phyloP scores from a whole-genome alignment of 2,888 invertebrate genomes.

The Hermaeophaga mercurialis region DNA sequence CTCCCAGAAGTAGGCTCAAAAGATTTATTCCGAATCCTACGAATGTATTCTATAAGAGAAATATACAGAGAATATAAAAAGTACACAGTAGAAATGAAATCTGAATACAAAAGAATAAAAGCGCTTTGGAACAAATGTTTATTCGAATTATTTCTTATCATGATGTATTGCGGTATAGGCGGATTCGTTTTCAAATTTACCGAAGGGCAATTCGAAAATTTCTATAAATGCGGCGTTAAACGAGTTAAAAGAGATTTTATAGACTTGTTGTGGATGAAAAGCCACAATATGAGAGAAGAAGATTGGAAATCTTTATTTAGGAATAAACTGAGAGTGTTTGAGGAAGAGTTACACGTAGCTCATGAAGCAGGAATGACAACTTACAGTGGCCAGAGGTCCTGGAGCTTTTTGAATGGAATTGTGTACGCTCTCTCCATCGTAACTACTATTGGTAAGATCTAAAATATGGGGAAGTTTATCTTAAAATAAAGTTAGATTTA shows the following conservation, averaged over 20 bases:
- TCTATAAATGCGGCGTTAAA: conserved; percentile 87
- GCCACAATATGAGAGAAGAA: conserved; percentile 82
- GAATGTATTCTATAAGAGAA: conserved; percentile 54
- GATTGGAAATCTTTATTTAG: conserved; percentile 90
- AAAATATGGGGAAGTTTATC: neutral
- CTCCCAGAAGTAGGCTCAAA: conserved; percentile 41
- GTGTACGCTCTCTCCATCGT: conserved; percentile 85
- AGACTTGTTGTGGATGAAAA: conserved; percentile 80
- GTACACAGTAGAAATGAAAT: conserved; percentile 64
- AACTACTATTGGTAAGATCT: conserved; percentile 82
- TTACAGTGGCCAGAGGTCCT: conserved; percentile 82
- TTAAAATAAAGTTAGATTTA: too few species aligned
- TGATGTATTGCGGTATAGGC: conserved; percentile 75
- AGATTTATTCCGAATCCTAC: conserved; percentile 44
- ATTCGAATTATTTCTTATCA: conserved; percentile 69
- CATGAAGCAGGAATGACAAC: conserved; percentile 84
- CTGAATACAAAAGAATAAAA: conserved; percentile 63
- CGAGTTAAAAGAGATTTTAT: conserved; percentile 85
- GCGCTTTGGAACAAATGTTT: conserved; percentile 70
- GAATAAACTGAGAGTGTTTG: conserved; percentile 79
- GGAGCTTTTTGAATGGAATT: conserved; percentile 87
- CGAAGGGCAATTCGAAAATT: conserved; percentile 84
- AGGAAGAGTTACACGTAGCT: conserved; percentile 82
- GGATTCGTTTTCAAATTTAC: conserved; percentile 80
- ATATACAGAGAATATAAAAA: conserved; percentile 61